Base-by-base conservation (phyloP, 2,797 vertebrate genomes). In the Falco berigora region DNA sequence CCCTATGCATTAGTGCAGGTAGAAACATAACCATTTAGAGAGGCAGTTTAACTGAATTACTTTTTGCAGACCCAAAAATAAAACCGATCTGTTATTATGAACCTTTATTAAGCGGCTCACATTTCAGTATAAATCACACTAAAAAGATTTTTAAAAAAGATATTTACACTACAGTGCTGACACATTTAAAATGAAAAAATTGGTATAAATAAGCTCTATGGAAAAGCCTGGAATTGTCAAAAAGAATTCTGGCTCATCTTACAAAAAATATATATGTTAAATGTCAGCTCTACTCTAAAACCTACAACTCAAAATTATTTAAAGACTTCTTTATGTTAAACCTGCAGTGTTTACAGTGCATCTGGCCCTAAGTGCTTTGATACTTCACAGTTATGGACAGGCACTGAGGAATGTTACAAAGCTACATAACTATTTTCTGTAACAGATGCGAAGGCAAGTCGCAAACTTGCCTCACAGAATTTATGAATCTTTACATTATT, bases 141-240 rank as follows among this genome's bases (percentile, higher is more conserved):
- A 99, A 99, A 99, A 98, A 98, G 97, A 98, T 98, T 98, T 96
- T 97, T 79, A 87, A 98, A 98, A 99, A 99, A 98, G 95, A 98
- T 99, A 99, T 99, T 98, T 99, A 99, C 99, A 99, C 98, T 99
- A 99, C 99, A 99, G 98, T 99, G 99, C 99, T 99, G 99, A 99
- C 98, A 98, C 97, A 98, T 98, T 98, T 98, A 98, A 98, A 99
- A 99, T 98, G 98, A 40, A 98, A 98, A 98, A 98, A 98, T 97
- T 96, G 97, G 98, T 98, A 99, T 99, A 99, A 99, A 99, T 99
- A 99, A 99, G 98, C 98, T 98, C 98, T 98, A 98, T 98, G 98
- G 98, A 98, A 98, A 98, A 98, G 98, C 98, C 98, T 98, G 98
- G 98, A 98, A 98, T 98, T 98, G 97, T 98, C 98, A 98, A 98